Conservation (phyloP, 2,113 vertebrate species). For the Hydropotes inermis region DNA sequence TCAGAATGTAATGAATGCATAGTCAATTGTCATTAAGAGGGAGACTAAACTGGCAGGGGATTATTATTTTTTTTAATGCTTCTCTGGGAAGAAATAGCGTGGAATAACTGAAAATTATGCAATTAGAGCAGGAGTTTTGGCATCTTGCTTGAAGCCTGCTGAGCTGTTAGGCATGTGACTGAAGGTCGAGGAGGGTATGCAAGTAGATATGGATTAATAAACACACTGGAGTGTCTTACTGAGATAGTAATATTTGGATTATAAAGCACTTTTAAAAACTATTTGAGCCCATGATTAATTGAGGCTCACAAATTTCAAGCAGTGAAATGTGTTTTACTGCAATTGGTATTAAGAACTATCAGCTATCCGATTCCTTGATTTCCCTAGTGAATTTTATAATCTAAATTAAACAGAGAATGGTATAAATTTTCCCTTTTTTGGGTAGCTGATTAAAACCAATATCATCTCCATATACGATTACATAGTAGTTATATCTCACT, state of each 20-base stretch:
- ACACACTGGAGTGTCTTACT: constrained; percentile 64
- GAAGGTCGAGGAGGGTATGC: constrained; percentile 57
- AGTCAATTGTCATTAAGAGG: background rate
- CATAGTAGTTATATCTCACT: constrained; percentile 60
- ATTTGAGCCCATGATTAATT: constrained; percentile 74
- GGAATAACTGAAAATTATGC: background rate
- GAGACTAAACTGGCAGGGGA: background rate
- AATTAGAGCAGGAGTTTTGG: constrained; percentile 38
- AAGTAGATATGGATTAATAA: constrained; percentile 69
- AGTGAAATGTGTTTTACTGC: constrained; percentile 75
- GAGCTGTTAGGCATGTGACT: constrained; percentile 9
- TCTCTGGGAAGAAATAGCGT: background rate
- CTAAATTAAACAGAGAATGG: constrained; percentile 74
- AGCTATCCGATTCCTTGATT: constrained; percentile 72
- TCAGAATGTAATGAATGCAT: background rate
- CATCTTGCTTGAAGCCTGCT: constrained; percentile 53
- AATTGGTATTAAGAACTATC: constrained; percentile 72
- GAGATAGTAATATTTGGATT: constrained; percentile 75
- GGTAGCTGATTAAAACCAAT: constrained; percentile 74
- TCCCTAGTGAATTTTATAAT: constrained; percentile 75
- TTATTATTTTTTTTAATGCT: constrained; percentile 1
- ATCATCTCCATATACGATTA: constrained; percentile 68
- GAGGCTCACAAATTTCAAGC: constrained; percentile 73
- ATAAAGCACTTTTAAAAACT: constrained; percentile 75
- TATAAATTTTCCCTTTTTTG: constrained; percentile 71